Base-by-base conservation (phyloP, 1,140 invertebrate species). In the Saccostrea glomerata region DNA sequence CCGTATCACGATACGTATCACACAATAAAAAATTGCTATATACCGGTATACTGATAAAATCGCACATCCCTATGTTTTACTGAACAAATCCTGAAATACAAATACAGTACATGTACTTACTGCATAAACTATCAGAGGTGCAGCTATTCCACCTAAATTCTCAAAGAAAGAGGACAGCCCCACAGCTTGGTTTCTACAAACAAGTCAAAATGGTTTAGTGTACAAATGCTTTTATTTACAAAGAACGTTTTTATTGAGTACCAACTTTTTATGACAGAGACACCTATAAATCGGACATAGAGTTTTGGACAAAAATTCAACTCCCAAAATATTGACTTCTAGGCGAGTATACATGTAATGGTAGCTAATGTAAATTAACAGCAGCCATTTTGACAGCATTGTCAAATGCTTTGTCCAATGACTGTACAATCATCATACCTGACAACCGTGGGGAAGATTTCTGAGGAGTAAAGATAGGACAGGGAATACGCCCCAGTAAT, bases 401-500 rank as follows among this genome's bases (percentile, higher is more conserved):
- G 20, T 0, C 58, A 11, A 60, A 3, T 60, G 12, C 12, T 60
- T 20, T 60, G 58, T 60, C 58, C 12, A 70, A 12, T 60, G 13
- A 60, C 58, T 20, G 9, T 20, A 30, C n/a, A n/a, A n/a, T n/a
- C n/a, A n/a, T 82, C 20, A 87, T 54, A 92, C 92, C 94, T 94
- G 84, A 94, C 84, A 56, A 88, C 90, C 13, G 94, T 95, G 55
- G 94, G 94, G 83, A 94, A 95, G 17, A 95, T 94, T 87, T 95
- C 94, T 5, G 93, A 88, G 36, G 92, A 92, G 86, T 92, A 94
- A 15, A 95, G 91, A 66, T 94, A 95, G 11, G 94, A 86, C 17
- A 92, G 92, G 6, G 92, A 92, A 66, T 94, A 98, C 11, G 97
- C 97, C 0, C 97, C 96, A 0, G 97, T 97, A 85, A 98, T 97